These are phyloP conservation scores for Hemichromis elongatus DNA, from an alignment of 2,113 vertebrate genomes.

Conservation along the genomic window DNA sequence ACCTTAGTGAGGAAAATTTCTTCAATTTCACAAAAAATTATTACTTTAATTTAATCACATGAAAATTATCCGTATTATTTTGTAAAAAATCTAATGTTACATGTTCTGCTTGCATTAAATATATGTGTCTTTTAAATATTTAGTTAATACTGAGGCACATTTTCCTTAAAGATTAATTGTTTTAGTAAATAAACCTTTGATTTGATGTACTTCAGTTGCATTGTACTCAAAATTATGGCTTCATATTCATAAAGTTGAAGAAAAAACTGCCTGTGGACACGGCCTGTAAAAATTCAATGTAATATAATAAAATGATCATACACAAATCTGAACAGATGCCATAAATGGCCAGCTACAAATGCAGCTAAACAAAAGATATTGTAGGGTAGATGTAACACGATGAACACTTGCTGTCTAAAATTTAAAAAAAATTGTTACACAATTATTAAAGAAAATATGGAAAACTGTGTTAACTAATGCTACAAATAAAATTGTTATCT, in stretches of 20 bases:
- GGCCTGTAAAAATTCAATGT: not conserved
- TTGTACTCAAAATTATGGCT: not conserved
- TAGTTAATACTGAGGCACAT: not conserved
- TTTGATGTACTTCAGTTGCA: not conserved
- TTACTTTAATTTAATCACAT: not conserved
- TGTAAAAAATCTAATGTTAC: not conserved
- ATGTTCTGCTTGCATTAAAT: not conserved
- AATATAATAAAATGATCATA: not conserved
- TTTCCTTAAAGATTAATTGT: not conserved
- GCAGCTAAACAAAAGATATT: not conserved
- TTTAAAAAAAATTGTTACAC: not conserved
- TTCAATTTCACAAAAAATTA: not conserved
- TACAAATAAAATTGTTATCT: not conserved
- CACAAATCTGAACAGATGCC: not conserved
- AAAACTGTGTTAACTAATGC: not conserved
- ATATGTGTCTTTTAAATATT: not conserved
- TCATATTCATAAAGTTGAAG: not conserved
- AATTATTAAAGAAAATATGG: not conserved
- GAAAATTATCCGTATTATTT: not conserved
- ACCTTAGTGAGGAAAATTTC: not conserved
- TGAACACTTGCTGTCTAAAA: not conserved
- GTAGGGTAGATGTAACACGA: not conserved
- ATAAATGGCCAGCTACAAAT: not conserved
- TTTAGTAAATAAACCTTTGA: not conserved
- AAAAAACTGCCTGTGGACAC: not conserved